Percentiles rank a stretch among this genome's conserved stretches.
phyloP scores from a whole-genome alignment of 2,888 invertebrate genomes.

The Cryptophagus acutangulus region DNA sequence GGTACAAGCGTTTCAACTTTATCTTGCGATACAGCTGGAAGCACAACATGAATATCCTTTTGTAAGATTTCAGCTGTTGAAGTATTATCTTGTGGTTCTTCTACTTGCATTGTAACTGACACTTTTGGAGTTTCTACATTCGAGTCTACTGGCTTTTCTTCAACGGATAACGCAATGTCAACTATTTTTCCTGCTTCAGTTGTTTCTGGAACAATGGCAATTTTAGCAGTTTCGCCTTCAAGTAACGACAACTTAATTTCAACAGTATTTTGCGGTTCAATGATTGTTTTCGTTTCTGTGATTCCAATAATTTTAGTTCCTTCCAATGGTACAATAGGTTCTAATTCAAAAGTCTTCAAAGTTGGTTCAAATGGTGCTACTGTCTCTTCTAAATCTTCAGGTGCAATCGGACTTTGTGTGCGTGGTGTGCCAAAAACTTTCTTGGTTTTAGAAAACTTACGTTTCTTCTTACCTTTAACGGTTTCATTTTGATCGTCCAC shows the following conservation, averaged over 20 bases:
- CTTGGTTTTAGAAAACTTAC: constrained; percentile 21
- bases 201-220: constrained; percentile 5
- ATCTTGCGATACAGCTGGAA: constrained; percentile 32
- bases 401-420: constrained; percentile 19
- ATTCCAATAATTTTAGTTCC: constrained; percentile 14
- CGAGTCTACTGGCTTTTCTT: constrained; percentile 46
- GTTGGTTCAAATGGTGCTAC: constrained; percentile 7
- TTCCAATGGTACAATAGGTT: constrained; percentile 23
- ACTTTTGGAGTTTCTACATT: constrained; percentile 43
- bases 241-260: constrained; percentile 39
- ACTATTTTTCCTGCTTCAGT: constrained; percentile 39
- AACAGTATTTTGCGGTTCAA: constrained; percentile 29
- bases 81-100: constrained; percentile 33
- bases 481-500: constrained; percentile 14
- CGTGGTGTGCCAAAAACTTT: constrained; percentile 19
- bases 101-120: constrained; percentile 36
- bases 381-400: constrained; percentile 13
- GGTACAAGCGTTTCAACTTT: constrained; percentile 32
- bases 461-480: constrained; percentile 26
- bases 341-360: constrained; percentile 1
- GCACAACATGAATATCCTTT: constrained; percentile 39
- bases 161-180: constrained; percentile 42
- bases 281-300: constrained; percentile 16
- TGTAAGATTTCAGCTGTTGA: constrained; percentile 33
- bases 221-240: constrained; percentile 18